A percentile compares a stretch with the other conserved stretches of the same genome.
phyloP scores from a whole-genome alignment of 2,113 vertebrate species.

The Ranitomeya imitator region DNA sequence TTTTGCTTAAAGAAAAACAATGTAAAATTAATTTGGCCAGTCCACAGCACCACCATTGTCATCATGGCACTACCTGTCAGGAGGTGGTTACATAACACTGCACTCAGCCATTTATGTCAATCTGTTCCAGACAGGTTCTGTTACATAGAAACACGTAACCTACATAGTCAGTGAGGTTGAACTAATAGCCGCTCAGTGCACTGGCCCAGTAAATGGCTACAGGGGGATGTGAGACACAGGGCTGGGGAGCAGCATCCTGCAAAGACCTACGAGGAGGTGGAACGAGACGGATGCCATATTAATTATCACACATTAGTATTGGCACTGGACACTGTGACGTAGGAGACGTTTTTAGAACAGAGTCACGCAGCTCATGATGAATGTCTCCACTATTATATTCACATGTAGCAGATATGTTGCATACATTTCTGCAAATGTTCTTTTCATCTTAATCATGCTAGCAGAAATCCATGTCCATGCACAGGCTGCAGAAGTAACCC shows the following conservation, averaged over 20 bases:
- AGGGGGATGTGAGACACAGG: not conserved
- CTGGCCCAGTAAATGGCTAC: not conserved
- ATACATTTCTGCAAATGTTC: no score
- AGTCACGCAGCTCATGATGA: no score
- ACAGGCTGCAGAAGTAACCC: no score
- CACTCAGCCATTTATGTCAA: not conserved
- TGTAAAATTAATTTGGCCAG: not conserved
- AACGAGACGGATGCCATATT: not conserved
- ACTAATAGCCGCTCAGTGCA: not conserved
- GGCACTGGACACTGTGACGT: not conserved
- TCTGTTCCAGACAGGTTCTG: not conserved
- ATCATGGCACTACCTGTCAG: not conserved
- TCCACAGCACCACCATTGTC: not conserved
- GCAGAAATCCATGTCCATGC: no score
- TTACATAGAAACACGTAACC: not conserved
- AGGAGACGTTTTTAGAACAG: no score
- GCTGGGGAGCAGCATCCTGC: not conserved
- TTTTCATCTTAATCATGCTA: no score
- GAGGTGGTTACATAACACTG: not conserved
- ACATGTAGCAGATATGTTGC: no score
- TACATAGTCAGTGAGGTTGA: constrained; percentile 32
- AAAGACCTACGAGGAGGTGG: not conserved
- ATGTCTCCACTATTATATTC: no score
- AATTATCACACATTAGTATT: not conserved
- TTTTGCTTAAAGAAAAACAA: no score